Base-by-base conservation (phyloP, 92 coral and sea anemone species). In the Bergia sp. region DNA sequence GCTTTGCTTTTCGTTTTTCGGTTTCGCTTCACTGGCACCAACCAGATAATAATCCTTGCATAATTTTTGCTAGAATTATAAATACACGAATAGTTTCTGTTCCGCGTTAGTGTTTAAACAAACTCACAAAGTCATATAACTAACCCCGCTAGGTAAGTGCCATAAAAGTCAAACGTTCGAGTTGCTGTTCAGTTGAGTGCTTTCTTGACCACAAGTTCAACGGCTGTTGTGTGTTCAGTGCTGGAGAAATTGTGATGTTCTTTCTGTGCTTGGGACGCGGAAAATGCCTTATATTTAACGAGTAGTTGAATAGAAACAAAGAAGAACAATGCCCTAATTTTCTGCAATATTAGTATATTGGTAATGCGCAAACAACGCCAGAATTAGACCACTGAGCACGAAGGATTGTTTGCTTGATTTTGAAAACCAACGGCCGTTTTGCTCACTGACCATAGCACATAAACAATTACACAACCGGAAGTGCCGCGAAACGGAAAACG, bases 371-470 rank as follows among this genome's bases (percentile, higher is more conserved):
- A 84, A 84, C 87, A 84, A 84, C 86, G 77, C 87, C 43, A 53
- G 7, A 44, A 41, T 43, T 41, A 82, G 37, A 37, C 15, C 53
- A 44, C 69, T 61, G 86, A 42, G 50, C 86, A 82, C 7, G 76
- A 40, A 82, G 55, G 61, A 84, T 84, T 20, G 45, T 37, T 72
- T 71, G 13, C 42, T 72, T 45, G 57, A 42, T 84, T 53, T 71
- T 83, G 64, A 67, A 83, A 83, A 45, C n/a, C 71, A 83, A 44
- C 87, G 61, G 77, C 43, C 87, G 77, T 83, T 83, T 73, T 12
- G 64, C 37, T 49, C 65, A 50, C 66, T 29, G 50, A 42, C 77
- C 77, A 39, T 72, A 39, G 10, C 29, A 29, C 29, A 29, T 29
- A 29, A 29, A 29, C 77, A 45, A 10, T 65, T 21, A 65, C 37